These are phyloP conservation scores for Hyles euphorbiae DNA, from an alignment of 1,140 invertebrate species.

Conservation along the genomic window DNA sequence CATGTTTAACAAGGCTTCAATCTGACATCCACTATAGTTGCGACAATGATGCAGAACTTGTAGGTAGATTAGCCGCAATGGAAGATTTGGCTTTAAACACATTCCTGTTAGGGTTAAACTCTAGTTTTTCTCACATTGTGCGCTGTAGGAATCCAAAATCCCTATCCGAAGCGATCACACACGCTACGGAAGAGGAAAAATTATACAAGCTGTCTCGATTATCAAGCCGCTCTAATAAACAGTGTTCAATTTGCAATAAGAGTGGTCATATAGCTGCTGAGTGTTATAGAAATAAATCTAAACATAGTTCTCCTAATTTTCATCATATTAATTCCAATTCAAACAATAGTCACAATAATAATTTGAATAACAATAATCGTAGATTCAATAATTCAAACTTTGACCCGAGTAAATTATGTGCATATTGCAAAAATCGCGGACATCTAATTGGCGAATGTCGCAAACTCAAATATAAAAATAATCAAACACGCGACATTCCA, in stretches of 20 bases:
- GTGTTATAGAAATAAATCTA: conserved; percentile 12
- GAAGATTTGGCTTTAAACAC: conserved; percentile 30
- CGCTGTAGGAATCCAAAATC: conserved; percentile 23
- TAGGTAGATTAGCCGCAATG: conserved; percentile 28
- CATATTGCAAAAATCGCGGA: conserved; percentile 23
- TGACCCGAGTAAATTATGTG: conserved; percentile 7
- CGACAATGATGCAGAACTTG: conserved; percentile 11
- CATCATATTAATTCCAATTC: conserved; percentile 4
- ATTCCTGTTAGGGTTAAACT: conserved; percentile 28
- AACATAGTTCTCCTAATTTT: background rate
- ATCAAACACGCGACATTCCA: background rate
- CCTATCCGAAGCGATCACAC: conserved; percentile 18
- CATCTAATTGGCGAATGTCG: conserved; percentile 23
- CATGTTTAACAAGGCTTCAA: conserved; percentile 20
- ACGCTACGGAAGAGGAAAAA: conserved; percentile 25
- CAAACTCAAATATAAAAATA: conserved; percentile 22
- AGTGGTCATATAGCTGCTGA: conserved; percentile 8
- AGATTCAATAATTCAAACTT: too few species aligned
- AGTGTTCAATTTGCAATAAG: conserved; percentile 11
- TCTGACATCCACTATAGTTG: conserved; percentile 24
- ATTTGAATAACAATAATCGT: conserved; percentile 4
- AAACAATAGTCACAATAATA: background rate
- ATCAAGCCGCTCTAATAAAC: background rate
- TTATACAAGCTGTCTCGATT: conserved; percentile 11
- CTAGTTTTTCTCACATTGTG: conserved; percentile 19